Evolutionary conservation across 2,888 invertebrate genomes (phyloP), one percentile per base, ranked within the genome.

Genomic region (Agriopis leucophaearia): DNA sequence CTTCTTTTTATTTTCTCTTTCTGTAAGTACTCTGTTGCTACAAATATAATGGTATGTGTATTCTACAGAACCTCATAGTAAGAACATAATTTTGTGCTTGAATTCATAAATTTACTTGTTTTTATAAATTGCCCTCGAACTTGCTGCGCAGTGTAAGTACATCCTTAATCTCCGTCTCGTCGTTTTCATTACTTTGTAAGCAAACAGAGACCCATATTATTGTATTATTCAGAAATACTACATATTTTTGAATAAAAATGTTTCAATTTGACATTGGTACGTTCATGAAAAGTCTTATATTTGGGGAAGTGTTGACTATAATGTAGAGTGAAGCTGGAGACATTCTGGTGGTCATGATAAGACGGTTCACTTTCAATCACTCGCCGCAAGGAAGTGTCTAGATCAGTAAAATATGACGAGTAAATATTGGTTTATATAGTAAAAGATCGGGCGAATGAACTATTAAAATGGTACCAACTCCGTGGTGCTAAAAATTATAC

Each of bases 121-220:
- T 78, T 76, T 70, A 75, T 75, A 66, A 65, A 66, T 74, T 75
- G 71, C 71, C 72, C 74, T 56, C 15, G 12, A 67, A 59, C 63
- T 68, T 62, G 62, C 55, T 45, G 35, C 54, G 56, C 38, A 54
- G 38, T 44, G 45, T 52, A 27, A 27, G 27, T 27, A n/a, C n/a
- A 27, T 15, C 40, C 42, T 64, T 45, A 16, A 60, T 51, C 27
- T 38, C 6, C 27, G 40, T 45, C 47, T 44, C 50, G 40, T 42
- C 42, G 40, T 42, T 13, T 57, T 50, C 45, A 52, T 64, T 52
- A 58, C 52, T 52, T 54, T 65, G 54, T 50, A 18, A 60, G 50
- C 50, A 36, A n/a, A 64, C 40, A 12, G 56, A 50, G n/a, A 9
- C 52, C 1, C 16, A 18, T 9, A 7, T 38, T n/a, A 38, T 54